Conservation (phyloP, 2,113 vertebrate species). For the Sporophila hypoxantha region DNA sequence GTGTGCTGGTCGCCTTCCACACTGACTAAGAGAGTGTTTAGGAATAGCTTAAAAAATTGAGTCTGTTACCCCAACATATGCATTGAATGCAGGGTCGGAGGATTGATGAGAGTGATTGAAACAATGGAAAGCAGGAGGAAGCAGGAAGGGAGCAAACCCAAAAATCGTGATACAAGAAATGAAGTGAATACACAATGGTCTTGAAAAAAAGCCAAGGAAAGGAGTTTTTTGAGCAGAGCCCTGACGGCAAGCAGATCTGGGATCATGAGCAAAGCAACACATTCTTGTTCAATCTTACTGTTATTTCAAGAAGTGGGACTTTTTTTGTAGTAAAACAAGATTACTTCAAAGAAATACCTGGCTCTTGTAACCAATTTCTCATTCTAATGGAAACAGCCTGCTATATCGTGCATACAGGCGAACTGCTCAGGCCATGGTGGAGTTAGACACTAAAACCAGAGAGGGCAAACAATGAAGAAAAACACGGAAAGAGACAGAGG, state of each 20-base stretch:
- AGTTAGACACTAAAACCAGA: neutral
- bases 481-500: neutral
- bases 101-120: neutral
- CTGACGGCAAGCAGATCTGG: neutral
- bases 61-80: neutral
- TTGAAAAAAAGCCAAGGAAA: constrained; percentile 13
- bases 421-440: neutral
- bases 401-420: fast-evolving
- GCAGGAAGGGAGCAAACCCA: neutral
- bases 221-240: neutral
- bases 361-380: constrained; percentile 38
- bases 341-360: constrained; percentile 57
- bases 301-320: constrained; percentile 3
- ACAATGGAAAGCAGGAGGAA: neutral
- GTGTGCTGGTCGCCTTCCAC: neutral
- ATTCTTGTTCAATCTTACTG: neutral
- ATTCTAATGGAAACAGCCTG: constrained; percentile 44
- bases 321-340: constrained; percentile 9
- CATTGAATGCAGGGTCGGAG: neutral
- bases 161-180: neutral
- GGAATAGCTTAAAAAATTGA: neutral
- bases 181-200: neutral
- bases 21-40: neutral
- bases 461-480: neutral
- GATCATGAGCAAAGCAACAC: neutral